Evolutionary conservation across 2,888 invertebrate species (phyloP).

Genomic region (Platypus cylindrus): DNA sequence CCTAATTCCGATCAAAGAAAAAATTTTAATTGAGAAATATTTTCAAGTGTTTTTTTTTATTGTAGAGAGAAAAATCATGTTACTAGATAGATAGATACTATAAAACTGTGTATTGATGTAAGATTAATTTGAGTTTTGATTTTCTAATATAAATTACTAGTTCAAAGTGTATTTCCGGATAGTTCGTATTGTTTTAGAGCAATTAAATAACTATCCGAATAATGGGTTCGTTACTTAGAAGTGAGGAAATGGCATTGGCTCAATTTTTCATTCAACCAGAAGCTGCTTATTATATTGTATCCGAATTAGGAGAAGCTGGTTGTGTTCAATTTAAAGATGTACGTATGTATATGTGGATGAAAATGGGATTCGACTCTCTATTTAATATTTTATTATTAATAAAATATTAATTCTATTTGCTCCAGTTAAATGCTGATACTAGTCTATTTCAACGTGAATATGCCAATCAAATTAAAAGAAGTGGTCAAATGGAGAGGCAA

Average conservation of each 20-base stretch:
- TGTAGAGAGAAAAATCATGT: too few relatives aligned
- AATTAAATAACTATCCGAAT: too few relatives aligned
- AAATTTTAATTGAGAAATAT: too few relatives aligned
- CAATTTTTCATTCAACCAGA: constrained; percentile 94
- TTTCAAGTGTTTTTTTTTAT: too few relatives aligned
- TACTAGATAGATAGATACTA: too few relatives aligned
- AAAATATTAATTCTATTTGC: constrained; percentile 13
- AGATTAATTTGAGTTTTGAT: too few relatives aligned
- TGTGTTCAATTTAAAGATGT: constrained; percentile 93
- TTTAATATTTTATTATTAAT: not conserved
- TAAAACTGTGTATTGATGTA: too few relatives aligned
- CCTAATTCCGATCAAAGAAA: too few relatives aligned
- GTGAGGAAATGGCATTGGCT: constrained; percentile 83
- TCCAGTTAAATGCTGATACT: constrained; percentile 69
- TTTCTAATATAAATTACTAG: too few relatives aligned
- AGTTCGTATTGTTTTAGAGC: too few relatives aligned
- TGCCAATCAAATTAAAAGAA: constrained; percentile 78
- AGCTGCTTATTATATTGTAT: constrained; percentile 86
- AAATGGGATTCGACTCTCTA: not conserved
- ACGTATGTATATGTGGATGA: constrained; percentile 35
- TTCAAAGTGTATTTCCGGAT: too few relatives aligned
- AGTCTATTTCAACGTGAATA: constrained; percentile 86
- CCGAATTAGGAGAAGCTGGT: constrained; percentile 87
- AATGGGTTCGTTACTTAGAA: constrained; percentile 76
- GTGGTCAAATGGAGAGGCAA: constrained; percentile 85